Evolutionary conservation across 2,797 vertebrate genomes (phyloP).

Genomic region (Semotilus atromaculatus): DNA sequence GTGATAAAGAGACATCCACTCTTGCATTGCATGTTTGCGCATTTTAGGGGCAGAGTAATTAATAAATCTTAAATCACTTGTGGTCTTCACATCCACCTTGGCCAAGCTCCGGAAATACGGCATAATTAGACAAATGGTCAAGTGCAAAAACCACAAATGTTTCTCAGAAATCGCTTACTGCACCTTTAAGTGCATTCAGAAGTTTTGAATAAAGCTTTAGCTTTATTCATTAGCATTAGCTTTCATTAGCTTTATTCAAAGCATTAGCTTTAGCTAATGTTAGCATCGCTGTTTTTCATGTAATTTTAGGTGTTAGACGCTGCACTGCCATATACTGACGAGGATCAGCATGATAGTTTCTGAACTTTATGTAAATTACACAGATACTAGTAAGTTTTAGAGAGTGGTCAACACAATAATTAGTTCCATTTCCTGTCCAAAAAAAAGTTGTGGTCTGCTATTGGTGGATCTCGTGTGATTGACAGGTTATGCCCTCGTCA

Average conservation of each 20-base stretch:
- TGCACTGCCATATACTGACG: neutral
- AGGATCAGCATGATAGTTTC: neutral
- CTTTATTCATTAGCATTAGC: too few species aligned
- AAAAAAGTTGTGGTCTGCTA: neutral
- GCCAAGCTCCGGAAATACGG: neutral
- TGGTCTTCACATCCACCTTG: neutral
- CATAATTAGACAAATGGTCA: neutral
- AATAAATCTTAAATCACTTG: too few species aligned
- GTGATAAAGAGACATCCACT: too few species aligned
- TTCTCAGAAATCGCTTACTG: too few species aligned
- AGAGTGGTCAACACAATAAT: neutral
- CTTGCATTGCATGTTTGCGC: too few species aligned
- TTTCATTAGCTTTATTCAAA: too few species aligned
- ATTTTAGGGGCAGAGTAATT: too few species aligned
- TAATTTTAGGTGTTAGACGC: neutral
- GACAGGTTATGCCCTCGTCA: neutral
- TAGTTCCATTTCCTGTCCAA: neutral
- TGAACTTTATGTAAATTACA: neutral
- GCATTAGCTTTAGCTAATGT: too few species aligned
- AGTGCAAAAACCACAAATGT: neutral
- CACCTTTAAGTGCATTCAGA: neutral
- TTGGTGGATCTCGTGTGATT: neutral
- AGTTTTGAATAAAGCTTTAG: too few species aligned
- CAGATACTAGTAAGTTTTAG: neutral
- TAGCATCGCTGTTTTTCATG: neutral